Evolutionary conservation across 2,113 vertebrate genomes (phyloP).

Genomic region (zebrafish (Danio rerio)): GRCz12tu NC_133181.1:31750501-31751000

Average conservation of each 20-base stretch:
- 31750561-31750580: not conserved
- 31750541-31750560: constrained; percentile 4
- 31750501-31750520: not conserved
- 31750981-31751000: not conserved
- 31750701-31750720: not conserved
- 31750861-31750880: constrained; percentile 56
- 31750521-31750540: not conserved
- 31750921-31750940: constrained; percentile 14
- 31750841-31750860: constrained; percentile 55
- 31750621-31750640: not conserved
- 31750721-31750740: constrained; percentile 25
- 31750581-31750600: constrained; percentile 7
- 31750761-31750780: constrained; percentile 10
- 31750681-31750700: constrained; percentile 19
- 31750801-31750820: constrained; percentile 46
- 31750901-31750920: constrained; percentile 57
- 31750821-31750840: constrained; percentile 53
- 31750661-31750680: not conserved
- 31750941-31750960: constrained; percentile 28
- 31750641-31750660: not conserved
- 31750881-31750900: constrained; percentile 54
- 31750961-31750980: not conserved
- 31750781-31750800: constrained; percentile 52
- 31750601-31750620: not conserved
- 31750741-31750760: constrained; percentile 10